These are phyloP conservation scores for Serranus cabrilla DNA, from an alignment of 2,797 vertebrate species.

Conservation along the genomic window DNA sequence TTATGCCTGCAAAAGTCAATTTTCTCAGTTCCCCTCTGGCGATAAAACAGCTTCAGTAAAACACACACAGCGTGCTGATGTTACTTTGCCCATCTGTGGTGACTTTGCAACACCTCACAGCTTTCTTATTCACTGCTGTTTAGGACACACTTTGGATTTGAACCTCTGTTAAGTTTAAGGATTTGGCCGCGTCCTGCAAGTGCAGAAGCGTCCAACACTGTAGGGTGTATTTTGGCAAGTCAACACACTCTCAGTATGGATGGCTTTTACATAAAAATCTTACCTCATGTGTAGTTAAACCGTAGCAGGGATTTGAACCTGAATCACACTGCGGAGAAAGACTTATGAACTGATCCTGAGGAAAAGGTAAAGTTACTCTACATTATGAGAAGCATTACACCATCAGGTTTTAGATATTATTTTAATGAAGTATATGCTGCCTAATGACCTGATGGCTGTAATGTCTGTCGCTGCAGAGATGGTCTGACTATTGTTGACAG, in stretches of 20 bases:
- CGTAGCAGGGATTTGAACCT: conserved; percentile 18
- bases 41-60: not conserved
- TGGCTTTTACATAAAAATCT: conserved; percentile 36
- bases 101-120: conserved; percentile 12
- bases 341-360: conserved; percentile 25
- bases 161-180: conserved; percentile 28
- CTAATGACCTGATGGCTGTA: conserved; percentile 38
- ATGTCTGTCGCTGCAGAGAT: conserved; percentile 40
- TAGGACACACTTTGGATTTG: conserved; percentile 25
- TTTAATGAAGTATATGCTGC: conserved; percentile 44
- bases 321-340: conserved; percentile 9
- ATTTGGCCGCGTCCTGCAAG: conserved; percentile 18
- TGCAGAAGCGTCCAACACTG: conserved; percentile 16
- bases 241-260: conserved; percentile 34
- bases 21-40: no score
- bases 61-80: not conserved
- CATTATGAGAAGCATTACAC: conserved; percentile 3
- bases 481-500: conserved; percentile 69
- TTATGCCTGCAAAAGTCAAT: no score
- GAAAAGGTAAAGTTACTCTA: conserved; percentile 17
- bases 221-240: conserved; percentile 46
- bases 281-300: conserved; percentile 37
- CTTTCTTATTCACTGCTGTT: conserved; percentile 21
- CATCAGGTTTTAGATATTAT: conserved; percentile 38
- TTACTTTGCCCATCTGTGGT: conserved; percentile 1